A percentile compares a stretch with the other conserved stretches of the same genome.
Conservation (phyloP, 2,888 invertebrate genomes). For the Lepidonotus clava region DNA sequence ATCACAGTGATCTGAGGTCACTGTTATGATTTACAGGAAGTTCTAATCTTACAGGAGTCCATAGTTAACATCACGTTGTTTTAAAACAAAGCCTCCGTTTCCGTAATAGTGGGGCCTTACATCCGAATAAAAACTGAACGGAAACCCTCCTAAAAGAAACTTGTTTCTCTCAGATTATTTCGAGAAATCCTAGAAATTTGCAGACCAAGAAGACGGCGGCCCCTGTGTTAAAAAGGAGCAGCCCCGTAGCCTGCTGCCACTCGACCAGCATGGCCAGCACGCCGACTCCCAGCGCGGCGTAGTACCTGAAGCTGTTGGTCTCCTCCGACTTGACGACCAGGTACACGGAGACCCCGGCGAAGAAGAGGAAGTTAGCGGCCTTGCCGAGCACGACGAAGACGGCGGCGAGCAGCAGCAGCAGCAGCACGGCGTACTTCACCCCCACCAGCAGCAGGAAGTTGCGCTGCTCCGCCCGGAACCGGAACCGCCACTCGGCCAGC, state of each 20-base stretch:
- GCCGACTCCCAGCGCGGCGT: constrained; percentile 32
- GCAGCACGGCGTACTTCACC: constrained; percentile 46
- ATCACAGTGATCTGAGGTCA: too few species aligned
- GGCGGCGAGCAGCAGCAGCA: constrained; percentile 29
- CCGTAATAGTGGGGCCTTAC: too few species aligned
- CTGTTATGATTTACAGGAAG: too few species aligned
- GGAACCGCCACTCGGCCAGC: constrained; percentile 57
- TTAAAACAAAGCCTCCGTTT: too few species aligned
- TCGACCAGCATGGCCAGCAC: constrained; percentile 41
- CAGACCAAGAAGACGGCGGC: constrained; percentile 39
- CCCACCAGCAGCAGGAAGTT: constrained; percentile 60
- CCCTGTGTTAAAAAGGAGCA: constrained; percentile 47
- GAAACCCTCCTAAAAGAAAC: background rate
- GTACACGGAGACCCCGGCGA: constrained; percentile 22
- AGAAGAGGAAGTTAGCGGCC: constrained; percentile 55
- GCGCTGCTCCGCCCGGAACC: constrained; percentile 58
- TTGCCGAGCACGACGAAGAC: constrained; percentile 55
- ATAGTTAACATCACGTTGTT: too few species aligned
- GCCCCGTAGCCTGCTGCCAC: constrained; percentile 26
- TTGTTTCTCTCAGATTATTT: constrained; percentile 41
- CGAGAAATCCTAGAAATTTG: constrained; percentile 53
- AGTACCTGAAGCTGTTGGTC: constrained; percentile 46
- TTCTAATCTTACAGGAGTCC: too few species aligned
- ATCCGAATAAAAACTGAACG: too few species aligned
- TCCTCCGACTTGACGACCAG: constrained; percentile 52